Evolutionary conservation across 2,113 vertebrate genomes (phyloP).

Genomic region (Heterotis niloticus): DNA sequence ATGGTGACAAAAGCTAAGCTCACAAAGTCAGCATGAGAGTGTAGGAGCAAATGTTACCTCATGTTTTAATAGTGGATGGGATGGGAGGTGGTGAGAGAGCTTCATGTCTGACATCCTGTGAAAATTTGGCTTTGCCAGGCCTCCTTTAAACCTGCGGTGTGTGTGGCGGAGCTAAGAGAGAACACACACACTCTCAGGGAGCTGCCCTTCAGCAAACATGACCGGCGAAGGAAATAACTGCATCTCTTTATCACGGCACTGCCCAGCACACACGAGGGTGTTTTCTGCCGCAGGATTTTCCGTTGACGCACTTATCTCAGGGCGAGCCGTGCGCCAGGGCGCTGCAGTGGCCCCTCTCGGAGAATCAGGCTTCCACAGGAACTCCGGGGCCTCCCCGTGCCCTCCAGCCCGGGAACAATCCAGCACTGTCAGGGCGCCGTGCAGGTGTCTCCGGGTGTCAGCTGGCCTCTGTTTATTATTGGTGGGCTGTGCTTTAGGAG

Average conservation of each 20-base stretch:
- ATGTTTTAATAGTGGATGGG: not conserved
- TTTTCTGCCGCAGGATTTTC: slow-evolving; percentile 35
- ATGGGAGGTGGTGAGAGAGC: slow-evolving; percentile 28
- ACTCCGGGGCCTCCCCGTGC: slow-evolving; percentile 31
- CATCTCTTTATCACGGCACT: slow-evolving; percentile 21
- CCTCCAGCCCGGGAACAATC: slow-evolving; percentile 18
- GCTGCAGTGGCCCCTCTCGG: slow-evolving; percentile 16
- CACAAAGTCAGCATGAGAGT: slow-evolving; percentile 35
- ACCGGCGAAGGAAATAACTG: slow-evolving; percentile 10
- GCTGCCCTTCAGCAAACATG: slow-evolving; percentile 3
- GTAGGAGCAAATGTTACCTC: slow-evolving; percentile 35
- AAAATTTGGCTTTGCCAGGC: not conserved
- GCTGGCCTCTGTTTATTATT: slow-evolving; percentile 70
- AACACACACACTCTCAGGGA: slow-evolving; percentile 11
- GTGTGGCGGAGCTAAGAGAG: not conserved
- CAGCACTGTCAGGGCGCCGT: slow-evolving; percentile 48
- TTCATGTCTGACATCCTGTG: slow-evolving; percentile 46
- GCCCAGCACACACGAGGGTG: slow-evolving; percentile 9
- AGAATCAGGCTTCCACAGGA: slow-evolving; percentile 31
- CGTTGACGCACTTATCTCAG: slow-evolving; percentile 35
- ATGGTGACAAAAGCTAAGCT: slow-evolving; percentile 30
- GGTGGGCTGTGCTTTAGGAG: slow-evolving; percentile 66
- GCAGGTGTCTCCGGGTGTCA: slow-evolving; percentile 64
- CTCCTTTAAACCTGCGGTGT: not conserved
- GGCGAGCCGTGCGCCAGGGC: slow-evolving; percentile 31